Evolutionary conservation across 2,888 invertebrate genomes (phyloP), one percentile per base, ranked within the genome.

Genomic region (Halictus ligatus): DNA sequence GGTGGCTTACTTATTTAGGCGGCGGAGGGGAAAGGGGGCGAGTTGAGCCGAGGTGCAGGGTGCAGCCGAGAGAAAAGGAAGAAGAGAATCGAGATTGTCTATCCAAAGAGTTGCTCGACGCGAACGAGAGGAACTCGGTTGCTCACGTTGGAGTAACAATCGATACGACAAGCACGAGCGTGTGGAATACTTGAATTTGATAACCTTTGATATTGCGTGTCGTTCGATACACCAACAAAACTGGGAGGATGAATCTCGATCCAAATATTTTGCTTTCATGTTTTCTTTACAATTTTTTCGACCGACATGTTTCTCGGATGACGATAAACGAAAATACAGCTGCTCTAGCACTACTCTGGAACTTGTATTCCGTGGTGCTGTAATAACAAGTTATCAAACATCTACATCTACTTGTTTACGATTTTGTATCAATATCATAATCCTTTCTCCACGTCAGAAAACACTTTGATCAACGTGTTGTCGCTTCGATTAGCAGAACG

Each of bases 171-270:
- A 18, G 8, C 64, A 3, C 18, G n/a, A 7, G 6, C n/a, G 76
- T 73, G 0, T 83, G 86, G 72, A 89, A 91, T 85, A 78, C 35
- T 84, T 82, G n/a, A 40, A 77, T 75, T 75, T 40, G 90, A 91
- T 90, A 91, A 91, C 85, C 85, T 84, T 82, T 81, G 29, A 64
- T 73, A 82, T 88, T 86, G 83, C 69, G 78, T 83, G 78, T 12
- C 12, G 54, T 67, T n/a, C 46, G 25, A n/a, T 21, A 58, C 10
- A 29, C 40, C 25, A 48, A n/a, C 15, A 25, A 8, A 40, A 18
- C 25, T 25, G 43, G 46, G 8, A 12, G 40, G 10, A 29, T 7
- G 29, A 29, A 29, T 29, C 29, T 15, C 64, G 64, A 50, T 74
- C 25, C n/a, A 75, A 80, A 67, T 75, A 50, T 43, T 75, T 74